These are phyloP conservation scores for Calameuta idolon DNA, from an alignment of 2,888 invertebrate species.

Conservation along the genomic window DNA sequence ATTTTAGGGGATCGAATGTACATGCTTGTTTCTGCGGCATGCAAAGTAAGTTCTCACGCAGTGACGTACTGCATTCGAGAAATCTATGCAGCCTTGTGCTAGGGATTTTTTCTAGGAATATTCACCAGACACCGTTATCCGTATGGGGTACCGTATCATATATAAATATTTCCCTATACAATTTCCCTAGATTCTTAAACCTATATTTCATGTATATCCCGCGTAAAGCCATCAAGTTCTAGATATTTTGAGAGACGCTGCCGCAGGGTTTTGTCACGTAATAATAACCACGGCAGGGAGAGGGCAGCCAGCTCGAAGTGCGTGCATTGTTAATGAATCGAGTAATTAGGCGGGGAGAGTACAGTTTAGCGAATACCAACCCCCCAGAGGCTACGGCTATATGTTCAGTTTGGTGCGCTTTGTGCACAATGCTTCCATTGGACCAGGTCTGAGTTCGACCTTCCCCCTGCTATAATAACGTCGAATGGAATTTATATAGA, in stretches of 20 bases:
- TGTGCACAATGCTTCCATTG: not conserved
- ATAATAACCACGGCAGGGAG: slow-evolving; percentile 39
- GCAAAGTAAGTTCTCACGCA: not conserved
- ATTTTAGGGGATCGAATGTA: not conserved
- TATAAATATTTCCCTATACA: not conserved
- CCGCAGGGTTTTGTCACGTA: slow-evolving; percentile 29
- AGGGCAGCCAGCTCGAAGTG: slow-evolving; percentile 40
- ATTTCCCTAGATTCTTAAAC: not conserved
- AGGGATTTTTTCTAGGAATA: not conserved
- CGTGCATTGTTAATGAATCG: slow-evolving; percentile 50
- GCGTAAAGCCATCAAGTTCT: too few species aligned
- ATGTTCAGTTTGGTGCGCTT: slow-evolving; percentile 18
- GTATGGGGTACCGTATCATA: too few species aligned
- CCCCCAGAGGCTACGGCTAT: slow-evolving; percentile 17
- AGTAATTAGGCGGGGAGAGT: slow-evolving; percentile 41
- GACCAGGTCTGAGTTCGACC: not conserved
- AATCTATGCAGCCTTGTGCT: not conserved
- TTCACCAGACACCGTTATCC: too few species aligned
- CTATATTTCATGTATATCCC: not conserved
- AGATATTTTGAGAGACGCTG: slow-evolving; percentile 16
- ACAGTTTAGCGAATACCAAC: slow-evolving; percentile 22
- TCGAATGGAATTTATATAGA: not conserved
- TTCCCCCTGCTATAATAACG: not conserved
- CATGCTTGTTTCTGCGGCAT: not conserved
- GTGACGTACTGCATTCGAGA: not conserved